These are phyloP conservation scores for Trididemnum nubilum DNA, from an alignment of 23 tunicate genomes.

Conservation along the genomic window DNA sequence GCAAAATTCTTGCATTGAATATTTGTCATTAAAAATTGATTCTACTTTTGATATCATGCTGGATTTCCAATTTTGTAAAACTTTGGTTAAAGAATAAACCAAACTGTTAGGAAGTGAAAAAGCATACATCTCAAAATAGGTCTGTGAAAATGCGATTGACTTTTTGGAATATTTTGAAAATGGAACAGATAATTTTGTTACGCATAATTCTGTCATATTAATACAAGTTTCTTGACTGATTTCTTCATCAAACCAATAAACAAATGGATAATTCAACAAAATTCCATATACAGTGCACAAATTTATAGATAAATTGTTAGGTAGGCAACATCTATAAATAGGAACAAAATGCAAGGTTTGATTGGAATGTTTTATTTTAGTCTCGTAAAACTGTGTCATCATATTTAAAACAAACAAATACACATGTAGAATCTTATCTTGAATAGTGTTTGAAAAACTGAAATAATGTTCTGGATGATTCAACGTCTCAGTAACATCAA, in stretches of 20 bases:
- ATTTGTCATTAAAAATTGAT: background rate
- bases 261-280: conserved; percentile 44
- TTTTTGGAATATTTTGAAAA: background rate
- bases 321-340: background rate
- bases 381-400: background rate
- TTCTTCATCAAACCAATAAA: conserved; percentile 43
- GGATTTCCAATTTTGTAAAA: conserved; percentile 28
- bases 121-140: conserved; percentile 18
- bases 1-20: conserved; percentile 1
- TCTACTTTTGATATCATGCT: background rate
- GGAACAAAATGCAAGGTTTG: background rate
- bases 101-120: conserved; percentile 36
- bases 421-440: background rate
- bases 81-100: background rate
- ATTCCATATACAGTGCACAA: conserved; percentile 37
- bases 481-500: background rate
- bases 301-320: background rate
- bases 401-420: background rate
- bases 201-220: conserved; percentile 10
- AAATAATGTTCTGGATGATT: background rate
- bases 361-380: background rate
- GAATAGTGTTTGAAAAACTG: background rate
- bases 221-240: conserved; percentile 36
- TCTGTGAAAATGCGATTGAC: too few species aligned
- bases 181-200: conserved; percentile 13